Conservation (phyloP, 2,113 vertebrate genomes). For the Noctilio leporinus region DNA sequence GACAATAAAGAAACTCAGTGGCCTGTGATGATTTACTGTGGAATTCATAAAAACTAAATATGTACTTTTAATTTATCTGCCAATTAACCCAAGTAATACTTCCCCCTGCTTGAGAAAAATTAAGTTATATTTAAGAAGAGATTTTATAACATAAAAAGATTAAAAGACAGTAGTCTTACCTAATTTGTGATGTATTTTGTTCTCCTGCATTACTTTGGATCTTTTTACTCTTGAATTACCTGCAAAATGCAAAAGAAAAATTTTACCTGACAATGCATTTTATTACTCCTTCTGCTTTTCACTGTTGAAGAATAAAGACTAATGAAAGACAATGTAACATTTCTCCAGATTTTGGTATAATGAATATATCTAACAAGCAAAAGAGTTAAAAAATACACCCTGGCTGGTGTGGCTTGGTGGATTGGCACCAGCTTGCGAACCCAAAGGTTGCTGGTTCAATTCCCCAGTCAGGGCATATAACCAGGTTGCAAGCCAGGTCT, state of each 20-base stretch:
- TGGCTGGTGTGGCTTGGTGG: no score
- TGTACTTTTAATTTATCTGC: neutral
- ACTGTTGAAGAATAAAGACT: neutral
- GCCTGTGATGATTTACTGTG: neutral
- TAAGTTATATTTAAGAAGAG: constrained; percentile 21
- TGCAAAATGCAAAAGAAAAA: constrained; percentile 45
- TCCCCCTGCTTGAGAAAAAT: neutral
- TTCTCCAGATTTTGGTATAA: neutral
- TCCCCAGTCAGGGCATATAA: no score
- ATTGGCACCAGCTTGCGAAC: no score
- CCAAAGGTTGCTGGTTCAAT: no score
- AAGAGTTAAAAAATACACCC: neutral
- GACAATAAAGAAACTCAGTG: neutral
- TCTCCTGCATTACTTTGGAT: neutral
- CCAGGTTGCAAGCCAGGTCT: no score
- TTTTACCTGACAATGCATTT: neutral
- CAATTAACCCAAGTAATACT: constrained; percentile 3
- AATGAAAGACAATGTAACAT: neutral
- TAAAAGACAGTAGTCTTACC: constrained; percentile 47
- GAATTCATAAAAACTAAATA: constrained; percentile 6
- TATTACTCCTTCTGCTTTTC: neutral
- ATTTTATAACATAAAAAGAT: neutral
- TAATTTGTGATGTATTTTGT: constrained; percentile 62
- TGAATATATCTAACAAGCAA: neutral
- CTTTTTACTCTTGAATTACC: constrained; percentile 15